Evolutionary conservation across 2,113 vertebrate genomes (phyloP).

Genomic region (Coptodon rendalli): DNA sequence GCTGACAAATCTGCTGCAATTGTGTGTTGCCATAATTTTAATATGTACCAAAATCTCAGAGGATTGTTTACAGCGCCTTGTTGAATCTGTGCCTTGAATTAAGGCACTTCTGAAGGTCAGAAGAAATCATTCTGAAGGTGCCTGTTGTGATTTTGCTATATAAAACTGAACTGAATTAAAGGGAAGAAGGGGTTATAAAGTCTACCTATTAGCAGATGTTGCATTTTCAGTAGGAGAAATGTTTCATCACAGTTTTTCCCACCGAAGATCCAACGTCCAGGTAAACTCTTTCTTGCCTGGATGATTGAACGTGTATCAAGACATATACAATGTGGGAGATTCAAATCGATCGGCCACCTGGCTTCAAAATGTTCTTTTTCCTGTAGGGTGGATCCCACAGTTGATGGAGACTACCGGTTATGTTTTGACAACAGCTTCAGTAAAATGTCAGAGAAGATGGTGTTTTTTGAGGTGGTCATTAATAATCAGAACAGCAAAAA

Average conservation of each 20-base stretch:
- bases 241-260: neutral
- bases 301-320: neutral
- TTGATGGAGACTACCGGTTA: slow-evolving; percentile 81
- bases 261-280: neutral
- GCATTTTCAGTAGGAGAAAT: neutral
- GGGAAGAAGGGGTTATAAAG: neutral
- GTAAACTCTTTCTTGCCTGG: rapidly evolving
- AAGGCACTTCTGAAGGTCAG: neutral
- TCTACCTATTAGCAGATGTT: rapidly evolving
- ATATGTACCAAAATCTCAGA: neutral
- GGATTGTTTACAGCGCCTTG: neutral
- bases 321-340: neutral
- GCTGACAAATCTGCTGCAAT: neutral
- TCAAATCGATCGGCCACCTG: neutral
- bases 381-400: slow-evolving; percentile 77
- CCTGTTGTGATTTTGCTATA: neutral
- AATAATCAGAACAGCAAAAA: slow-evolving; percentile 50
- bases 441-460: slow-evolving; percentile 81
- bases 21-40: neutral
- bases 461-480: slow-evolving; percentile 82
- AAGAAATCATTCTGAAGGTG: neutral
- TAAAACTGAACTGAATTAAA: neutral
- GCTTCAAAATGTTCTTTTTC: neutral
- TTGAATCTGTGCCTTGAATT: neutral
- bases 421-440: slow-evolving; percentile 95